Evolutionary conservation across 2,888 invertebrate species (phyloP).

Genomic region (Spisula solida): DNA sequence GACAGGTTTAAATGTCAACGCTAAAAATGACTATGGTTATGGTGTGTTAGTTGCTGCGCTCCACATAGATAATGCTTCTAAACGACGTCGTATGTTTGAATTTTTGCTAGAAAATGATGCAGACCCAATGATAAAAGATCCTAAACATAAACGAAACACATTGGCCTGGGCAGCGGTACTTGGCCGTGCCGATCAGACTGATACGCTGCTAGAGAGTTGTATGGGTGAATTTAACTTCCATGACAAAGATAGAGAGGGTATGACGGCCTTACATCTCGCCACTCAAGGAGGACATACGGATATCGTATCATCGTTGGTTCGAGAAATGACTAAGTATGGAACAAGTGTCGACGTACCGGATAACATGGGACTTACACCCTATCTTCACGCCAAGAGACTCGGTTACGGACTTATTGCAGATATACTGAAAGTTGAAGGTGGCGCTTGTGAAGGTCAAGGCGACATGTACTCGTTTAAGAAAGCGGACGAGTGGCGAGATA

Average conservation of each 20-base stretch:
- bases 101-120: slow-evolving; percentile 80
- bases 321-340: slow-evolving; percentile 78
- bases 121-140: slow-evolving; percentile 75
- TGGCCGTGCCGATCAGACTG: slow-evolving; percentile 75
- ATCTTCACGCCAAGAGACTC: slow-evolving; percentile 82
- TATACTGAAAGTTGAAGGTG: slow-evolving; percentile 77
- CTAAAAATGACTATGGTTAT: slow-evolving; percentile 80
- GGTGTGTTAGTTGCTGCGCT: slow-evolving; percentile 81
- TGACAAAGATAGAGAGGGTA: slow-evolving; percentile 80
- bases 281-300: slow-evolving; percentile 76
- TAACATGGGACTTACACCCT: slow-evolving; percentile 83
- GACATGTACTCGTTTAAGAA: slow-evolving; percentile 77
- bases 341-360: slow-evolving; percentile 83
- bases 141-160: slow-evolving; percentile 74
- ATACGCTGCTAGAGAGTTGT: slow-evolving; percentile 75
- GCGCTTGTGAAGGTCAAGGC: slow-evolving; percentile 75
- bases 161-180: slow-evolving; percentile 82
- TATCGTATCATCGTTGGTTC: slow-evolving; percentile 76
- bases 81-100: slow-evolving; percentile 80
- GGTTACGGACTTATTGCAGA: slow-evolving; percentile 79
- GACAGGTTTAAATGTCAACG: slow-evolving; percentile 76
- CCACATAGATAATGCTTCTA: slow-evolving; percentile 77
- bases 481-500: slow-evolving; percentile 81
- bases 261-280: slow-evolving; percentile 84
- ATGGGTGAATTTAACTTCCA: slow-evolving; percentile 82